Evolutionary conservation across 2,113 vertebrate species (phyloP), one percentile per base, ranked within the genome.

Genomic region (Suncus etruscus): DNA sequence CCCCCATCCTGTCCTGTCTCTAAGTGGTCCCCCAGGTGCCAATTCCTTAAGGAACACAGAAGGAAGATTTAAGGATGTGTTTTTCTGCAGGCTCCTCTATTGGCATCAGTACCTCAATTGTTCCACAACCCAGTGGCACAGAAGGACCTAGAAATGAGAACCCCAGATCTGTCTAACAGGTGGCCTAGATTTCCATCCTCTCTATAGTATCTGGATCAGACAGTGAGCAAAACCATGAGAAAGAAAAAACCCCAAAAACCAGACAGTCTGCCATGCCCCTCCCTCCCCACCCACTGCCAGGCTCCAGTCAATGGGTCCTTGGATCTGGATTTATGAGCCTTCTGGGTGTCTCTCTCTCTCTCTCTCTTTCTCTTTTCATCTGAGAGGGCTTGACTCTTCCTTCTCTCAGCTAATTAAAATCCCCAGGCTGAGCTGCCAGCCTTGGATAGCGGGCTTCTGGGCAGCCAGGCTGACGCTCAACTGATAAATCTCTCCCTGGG

Each of bases 401-500:
- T 58, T 95, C 89, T 94, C 78, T 96, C 90, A 84, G 95, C 95
- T 95, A 95, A 97, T 97, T 96, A 94, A 95, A 92, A 92, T n/a
- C 69, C 69, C 48, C 80, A 63, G 88, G 18, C 90, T 58, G 54
- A 78, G 51, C 90, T 0, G 22, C 69, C 73, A 94, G 90, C 76
- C 90, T 94, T 68, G 68, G 54, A 81, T 83, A 48, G 15, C 25
- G 66, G 93, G 69, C 94, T 83, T 29, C 66, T 50, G 47, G 78
- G 61, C 70, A 66, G 77, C 86, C n/a, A 73, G 27, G 0, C 48
- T 83, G 77, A 82, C 0, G 4, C 73, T 0, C 24, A n/a, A 45
- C 54, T 94, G 79, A 97, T 83, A 92, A 90, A 95, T 94, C 86
- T 88, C 77, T 79, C 72, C 39, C 31, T 51, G 63, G 22, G 79